Conservation (phyloP, 2,888 invertebrate species). For the Kuschelorhynchus macadamiae region DNA sequence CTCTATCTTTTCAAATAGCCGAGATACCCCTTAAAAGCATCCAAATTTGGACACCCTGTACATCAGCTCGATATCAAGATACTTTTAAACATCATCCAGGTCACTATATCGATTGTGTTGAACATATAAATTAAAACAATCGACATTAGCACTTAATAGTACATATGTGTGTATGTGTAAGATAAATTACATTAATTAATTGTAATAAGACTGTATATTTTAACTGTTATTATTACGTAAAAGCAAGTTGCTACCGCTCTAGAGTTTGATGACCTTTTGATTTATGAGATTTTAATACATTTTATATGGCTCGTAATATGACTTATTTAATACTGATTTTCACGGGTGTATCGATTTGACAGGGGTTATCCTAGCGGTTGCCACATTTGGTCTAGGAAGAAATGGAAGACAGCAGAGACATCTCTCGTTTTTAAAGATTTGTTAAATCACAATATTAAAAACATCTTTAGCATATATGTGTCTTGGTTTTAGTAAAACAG, state of each 20-base stretch:
- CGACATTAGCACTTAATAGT: slow-evolving; percentile 19
- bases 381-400: background rate
- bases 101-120: too few species aligned
- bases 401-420: too few species aligned
- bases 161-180: slow-evolving; percentile 28
- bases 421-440: too few species aligned
- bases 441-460: too few species aligned
- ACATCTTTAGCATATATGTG: too few species aligned
- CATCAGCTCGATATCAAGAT: too few species aligned
- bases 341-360: background rate
- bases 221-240: slow-evolving; percentile 44
- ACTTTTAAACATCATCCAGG: too few species aligned
- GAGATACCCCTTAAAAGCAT: too few species aligned
- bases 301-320: background rate
- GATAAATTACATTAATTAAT: slow-evolving; percentile 38
- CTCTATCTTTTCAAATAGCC: too few species aligned
- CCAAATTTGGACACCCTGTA: too few species aligned
- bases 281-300: background rate
- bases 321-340: background rate
- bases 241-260: slow-evolving; percentile 4
- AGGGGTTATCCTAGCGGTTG: background rate
- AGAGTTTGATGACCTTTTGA: background rate
- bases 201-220: slow-evolving; percentile 38
- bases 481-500: too few species aligned
- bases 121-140: too few species aligned